Evolutionary conservation across 2,888 invertebrate genomes (phyloP).

Genomic region (Ctenicera cuprea): DNA sequence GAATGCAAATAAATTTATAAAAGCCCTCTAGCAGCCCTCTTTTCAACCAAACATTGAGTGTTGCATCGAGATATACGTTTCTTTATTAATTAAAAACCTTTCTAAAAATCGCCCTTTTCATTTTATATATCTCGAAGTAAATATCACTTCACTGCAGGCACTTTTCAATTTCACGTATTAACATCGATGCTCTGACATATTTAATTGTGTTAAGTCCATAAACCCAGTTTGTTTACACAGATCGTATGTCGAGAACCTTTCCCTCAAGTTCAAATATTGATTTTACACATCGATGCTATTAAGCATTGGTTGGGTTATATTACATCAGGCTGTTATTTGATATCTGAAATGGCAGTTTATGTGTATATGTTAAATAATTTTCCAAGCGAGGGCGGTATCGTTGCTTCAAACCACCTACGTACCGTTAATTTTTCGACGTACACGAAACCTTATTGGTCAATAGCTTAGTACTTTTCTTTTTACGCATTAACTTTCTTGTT

Average conservation of each 20-base stretch:
- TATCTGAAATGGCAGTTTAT: slow-evolving; percentile 15
- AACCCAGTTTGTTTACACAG: slow-evolving; percentile 17
- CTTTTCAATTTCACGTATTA: not conserved
- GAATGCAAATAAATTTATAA: too few relatives aligned
- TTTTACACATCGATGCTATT: slow-evolving; percentile 26
- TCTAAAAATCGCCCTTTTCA: not conserved
- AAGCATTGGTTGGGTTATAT: slow-evolving; percentile 26
- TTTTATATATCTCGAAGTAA: not conserved
- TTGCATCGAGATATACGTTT: too few relatives aligned
- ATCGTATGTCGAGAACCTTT: slow-evolving; percentile 21
- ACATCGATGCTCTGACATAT: slow-evolving; percentile 1
- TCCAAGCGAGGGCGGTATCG: not conserved
- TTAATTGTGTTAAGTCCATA: slow-evolving; percentile 16
- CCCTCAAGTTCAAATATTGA: slow-evolving; percentile 28
- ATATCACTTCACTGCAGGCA: not conserved
- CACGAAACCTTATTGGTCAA: too few relatives aligned
- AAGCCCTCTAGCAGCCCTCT: too few relatives aligned
- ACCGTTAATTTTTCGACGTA: too few relatives aligned
- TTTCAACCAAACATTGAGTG: too few relatives aligned
- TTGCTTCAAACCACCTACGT: too few relatives aligned
- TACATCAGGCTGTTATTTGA: slow-evolving; percentile 19
- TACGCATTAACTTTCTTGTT: too few relatives aligned
- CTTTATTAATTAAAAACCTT: not conserved
- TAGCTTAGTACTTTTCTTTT: too few relatives aligned
- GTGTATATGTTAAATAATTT: slow-evolving; percentile 26